phyloP scores from a whole-genome alignment of 2,888 invertebrate genomes.

The Calliphora vomitoria region DNA sequence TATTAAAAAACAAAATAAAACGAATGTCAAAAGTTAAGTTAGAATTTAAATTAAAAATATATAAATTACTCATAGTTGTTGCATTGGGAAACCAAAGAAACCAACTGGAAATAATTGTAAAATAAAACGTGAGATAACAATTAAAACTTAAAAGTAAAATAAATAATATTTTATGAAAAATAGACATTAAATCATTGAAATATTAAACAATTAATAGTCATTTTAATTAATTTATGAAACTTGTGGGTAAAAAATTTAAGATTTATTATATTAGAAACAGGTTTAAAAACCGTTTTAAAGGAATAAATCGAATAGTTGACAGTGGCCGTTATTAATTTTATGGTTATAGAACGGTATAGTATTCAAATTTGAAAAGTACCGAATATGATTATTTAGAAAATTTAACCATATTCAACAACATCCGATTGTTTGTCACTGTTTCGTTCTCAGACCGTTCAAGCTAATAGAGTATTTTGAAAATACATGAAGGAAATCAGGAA shows the following conservation, averaged over 20 bases:
- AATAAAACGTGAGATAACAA: conserved; percentile 37
- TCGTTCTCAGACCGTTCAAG: too few species aligned
- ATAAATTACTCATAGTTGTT: conserved; percentile 1
- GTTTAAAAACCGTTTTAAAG: too few species aligned
- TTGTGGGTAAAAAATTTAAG: not conserved
- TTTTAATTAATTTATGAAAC: conserved; percentile 5
- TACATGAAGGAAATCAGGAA: too few species aligned
- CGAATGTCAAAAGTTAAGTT: conserved; percentile 25
- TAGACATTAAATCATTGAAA: not conserved
- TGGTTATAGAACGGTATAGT: too few species aligned
- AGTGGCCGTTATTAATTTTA: too few species aligned
- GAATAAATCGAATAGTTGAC: too few species aligned
- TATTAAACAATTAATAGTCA: not conserved
- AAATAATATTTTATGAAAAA: conserved; percentile 12
- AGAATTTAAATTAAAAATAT: conserved; percentile 25
- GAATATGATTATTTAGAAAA: too few species aligned
- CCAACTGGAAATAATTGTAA: not conserved
- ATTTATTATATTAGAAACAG: not conserved
- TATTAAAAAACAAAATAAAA: not conserved
- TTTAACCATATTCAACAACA: too few species aligned
- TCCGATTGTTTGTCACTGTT: too few species aligned
- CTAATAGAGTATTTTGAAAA: too few species aligned
- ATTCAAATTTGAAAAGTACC: too few species aligned
- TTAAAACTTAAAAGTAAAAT: not conserved
- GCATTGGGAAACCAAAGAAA: not conserved